Conservation (phyloP, 2,797 vertebrate species). For the Enoplosus armatus region DNA sequence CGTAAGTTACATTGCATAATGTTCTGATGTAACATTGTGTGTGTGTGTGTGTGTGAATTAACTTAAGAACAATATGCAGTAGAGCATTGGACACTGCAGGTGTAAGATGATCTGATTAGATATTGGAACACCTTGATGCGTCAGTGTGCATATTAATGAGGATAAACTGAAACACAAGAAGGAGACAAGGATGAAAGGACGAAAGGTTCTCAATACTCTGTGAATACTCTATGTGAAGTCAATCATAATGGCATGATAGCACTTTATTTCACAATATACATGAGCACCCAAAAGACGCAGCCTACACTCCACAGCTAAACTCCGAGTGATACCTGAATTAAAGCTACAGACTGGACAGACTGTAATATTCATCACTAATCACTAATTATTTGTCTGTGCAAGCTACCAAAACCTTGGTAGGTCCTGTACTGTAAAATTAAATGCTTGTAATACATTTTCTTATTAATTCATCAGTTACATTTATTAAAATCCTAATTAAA, state of each 20-base stretch:
- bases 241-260: neutral
- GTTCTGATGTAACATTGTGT: too few relatives aligned
- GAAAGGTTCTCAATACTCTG: neutral
- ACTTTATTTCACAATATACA: neutral
- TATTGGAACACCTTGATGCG: constrained; percentile 10
- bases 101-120: constrained; percentile 8
- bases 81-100: neutral
- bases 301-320: neutral
- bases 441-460: neutral
- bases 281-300: neutral
- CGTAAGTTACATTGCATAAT: too few relatives aligned
- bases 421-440: neutral
- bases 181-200: neutral
- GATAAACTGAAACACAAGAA: constrained; percentile 1
- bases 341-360: neutral
- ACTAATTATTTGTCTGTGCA: neutral
- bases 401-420: neutral
- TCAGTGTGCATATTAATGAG: constrained; percentile 19
- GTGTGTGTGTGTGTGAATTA: neutral
- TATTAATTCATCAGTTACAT: neutral
- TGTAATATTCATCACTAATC: too few relatives aligned
- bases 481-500: neutral
- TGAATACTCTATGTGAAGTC: neutral
- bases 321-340: neutral
- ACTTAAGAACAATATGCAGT: neutral